These are phyloP conservation scores for Manacus vitellinus DNA, from an alignment of 2,113 vertebrate species.

Conservation along the genomic window DNA sequence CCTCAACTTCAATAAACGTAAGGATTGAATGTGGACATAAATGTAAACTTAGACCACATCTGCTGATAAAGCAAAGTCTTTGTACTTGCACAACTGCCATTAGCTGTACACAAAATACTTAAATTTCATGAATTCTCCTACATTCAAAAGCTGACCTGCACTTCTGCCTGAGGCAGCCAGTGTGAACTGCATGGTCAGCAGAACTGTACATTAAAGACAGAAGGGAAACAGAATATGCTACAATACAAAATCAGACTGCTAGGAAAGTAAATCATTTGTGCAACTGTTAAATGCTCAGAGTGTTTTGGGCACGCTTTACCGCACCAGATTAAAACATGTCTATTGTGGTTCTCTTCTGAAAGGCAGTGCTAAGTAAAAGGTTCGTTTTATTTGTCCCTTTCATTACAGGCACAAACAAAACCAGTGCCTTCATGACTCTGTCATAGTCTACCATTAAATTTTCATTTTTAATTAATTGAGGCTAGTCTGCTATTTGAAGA, in stretches of 20 bases:
- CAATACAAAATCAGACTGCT: slow-evolving; percentile 18
- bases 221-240: slow-evolving; percentile 2
- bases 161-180: background rate
- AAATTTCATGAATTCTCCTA: slow-evolving; percentile 27
- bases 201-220: background rate
- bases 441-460: background rate
- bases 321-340: background rate
- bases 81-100: slow-evolving; percentile 17
- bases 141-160: slow-evolving; percentile 34
- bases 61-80: slow-evolving; percentile 63
- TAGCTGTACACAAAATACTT: slow-evolving; percentile 44
- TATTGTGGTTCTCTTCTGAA: background rate
- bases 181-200: slow-evolving; percentile 31
- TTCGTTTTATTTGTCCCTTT: background rate
- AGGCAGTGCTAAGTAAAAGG: background rate
- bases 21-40: background rate
- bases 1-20: background rate
- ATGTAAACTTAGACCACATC: slow-evolving; percentile 34
- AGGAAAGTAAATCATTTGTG: slow-evolving; percentile 1
- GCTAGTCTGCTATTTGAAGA: background rate
- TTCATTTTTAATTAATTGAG: background rate
- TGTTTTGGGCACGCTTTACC: background rate
- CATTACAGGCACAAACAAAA: background rate
- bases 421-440: background rate
- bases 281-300: background rate